phyloP scores from a whole-genome alignment of 2,113 vertebrate species.

The Centropus bengalensis region DNA sequence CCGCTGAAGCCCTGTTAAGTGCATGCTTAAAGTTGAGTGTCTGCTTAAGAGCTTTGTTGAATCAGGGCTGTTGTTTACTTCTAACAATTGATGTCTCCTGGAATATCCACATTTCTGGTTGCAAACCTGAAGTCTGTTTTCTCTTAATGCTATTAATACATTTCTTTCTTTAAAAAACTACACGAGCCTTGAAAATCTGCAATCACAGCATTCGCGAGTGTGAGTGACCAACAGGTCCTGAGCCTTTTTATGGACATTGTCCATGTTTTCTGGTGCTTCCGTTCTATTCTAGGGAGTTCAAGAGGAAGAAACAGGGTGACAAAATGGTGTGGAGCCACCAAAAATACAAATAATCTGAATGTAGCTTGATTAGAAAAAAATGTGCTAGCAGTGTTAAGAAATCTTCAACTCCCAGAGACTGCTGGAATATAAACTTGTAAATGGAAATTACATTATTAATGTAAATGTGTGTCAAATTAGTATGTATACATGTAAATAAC shows the following conservation, averaged over 20 bases:
- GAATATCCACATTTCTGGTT: not conserved
- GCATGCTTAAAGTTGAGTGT: conserved; percentile 64
- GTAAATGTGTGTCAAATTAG: not conserved
- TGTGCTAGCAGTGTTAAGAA: not conserved
- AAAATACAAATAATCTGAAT: not conserved
- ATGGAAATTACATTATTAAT: not conserved
- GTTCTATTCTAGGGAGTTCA: not conserved
- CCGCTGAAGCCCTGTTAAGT: conserved; percentile 39
- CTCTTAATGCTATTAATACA: conserved; percentile 16
- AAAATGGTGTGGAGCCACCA: not conserved
- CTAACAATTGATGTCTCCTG: conserved; percentile 46
- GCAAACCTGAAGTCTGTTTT: conserved; percentile 41
- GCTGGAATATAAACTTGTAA: not conserved
- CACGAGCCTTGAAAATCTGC: not conserved
- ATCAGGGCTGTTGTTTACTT: conserved; percentile 53
- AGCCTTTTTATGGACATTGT: not conserved
- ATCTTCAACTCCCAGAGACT: not conserved
- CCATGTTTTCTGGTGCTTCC: not conserved
- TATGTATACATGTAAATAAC: not conserved
- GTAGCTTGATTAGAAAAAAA: not conserved
- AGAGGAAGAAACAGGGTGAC: not conserved
- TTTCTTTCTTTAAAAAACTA: not conserved
- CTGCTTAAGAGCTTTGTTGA: conserved; percentile 65
- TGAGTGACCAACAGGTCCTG: not conserved
- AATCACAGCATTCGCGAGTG: not conserved